Evolutionary conservation across 2,888 invertebrate species (phyloP).

Genomic region (Eupeodes latifasciatus): DNA sequence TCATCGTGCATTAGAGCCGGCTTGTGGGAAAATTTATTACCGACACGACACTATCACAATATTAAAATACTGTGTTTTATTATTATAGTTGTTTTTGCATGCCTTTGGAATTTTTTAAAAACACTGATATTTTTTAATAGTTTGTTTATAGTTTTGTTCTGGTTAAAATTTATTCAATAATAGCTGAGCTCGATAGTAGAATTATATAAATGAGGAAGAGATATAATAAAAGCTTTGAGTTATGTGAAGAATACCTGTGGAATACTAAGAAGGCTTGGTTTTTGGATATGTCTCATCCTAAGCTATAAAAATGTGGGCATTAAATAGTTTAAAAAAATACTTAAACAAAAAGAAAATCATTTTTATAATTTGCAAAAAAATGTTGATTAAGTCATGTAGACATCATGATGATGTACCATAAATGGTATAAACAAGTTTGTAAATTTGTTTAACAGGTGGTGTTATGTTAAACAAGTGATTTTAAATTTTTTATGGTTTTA

Average conservation of each 20-base stretch:
- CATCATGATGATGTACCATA: no score
- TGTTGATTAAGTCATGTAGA: neutral
- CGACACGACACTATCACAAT: conserved; percentile 26
- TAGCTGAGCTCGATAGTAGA: neutral
- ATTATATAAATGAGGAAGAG: neutral
- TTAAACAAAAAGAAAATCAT: neutral
- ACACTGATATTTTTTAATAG: neutral
- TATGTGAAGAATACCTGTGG: neutral
- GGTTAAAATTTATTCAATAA: neutral
- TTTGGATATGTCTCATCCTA: neutral
- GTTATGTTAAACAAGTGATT: conserved; percentile 2
- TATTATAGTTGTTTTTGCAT: conserved; percentile 11
- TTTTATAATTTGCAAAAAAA: neutral
- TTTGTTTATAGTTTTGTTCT: neutral
- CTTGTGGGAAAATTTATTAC: conserved; percentile 16
- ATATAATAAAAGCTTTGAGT: neutral
- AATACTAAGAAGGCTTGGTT: conserved; percentile 1
- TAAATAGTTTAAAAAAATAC: neutral
- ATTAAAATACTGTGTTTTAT: conserved; percentile 9
- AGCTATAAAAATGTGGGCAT: neutral
- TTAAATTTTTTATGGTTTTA: neutral
- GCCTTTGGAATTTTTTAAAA: neutral
- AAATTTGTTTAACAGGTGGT: conserved; percentile 17
- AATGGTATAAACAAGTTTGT: neutral
- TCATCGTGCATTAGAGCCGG: neutral